Conservation (phyloP, 2,888 invertebrate species). For the Alentia gelatinosa region DNA sequence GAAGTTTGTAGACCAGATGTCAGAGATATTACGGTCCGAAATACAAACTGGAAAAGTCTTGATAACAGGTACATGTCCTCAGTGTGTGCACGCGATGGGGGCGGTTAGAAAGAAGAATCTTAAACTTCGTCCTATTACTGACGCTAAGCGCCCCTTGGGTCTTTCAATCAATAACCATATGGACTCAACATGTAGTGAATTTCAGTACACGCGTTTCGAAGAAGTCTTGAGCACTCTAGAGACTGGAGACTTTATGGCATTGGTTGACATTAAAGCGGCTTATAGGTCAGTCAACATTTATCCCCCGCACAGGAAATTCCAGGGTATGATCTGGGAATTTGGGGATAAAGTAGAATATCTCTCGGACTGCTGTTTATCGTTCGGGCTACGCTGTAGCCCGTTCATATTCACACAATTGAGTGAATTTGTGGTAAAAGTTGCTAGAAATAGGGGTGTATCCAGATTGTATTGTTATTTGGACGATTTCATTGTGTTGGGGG, state of each 20-base stretch:
- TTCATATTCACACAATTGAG: neutral
- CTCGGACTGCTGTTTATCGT: neutral
- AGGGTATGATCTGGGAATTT: neutral
- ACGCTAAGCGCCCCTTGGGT: neutral
- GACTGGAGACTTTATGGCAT: neutral
- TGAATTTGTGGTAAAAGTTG: too few species aligned
- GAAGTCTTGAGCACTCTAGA: neutral
- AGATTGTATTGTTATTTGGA: neutral
- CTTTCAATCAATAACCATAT: neutral
- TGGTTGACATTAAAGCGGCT: neutral
- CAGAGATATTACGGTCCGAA: neutral
- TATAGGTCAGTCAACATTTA: neutral
- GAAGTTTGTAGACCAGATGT: neutral
- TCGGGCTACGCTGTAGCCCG: neutral
- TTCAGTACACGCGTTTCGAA: neutral
- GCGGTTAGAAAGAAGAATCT: neutral
- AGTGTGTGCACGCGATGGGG: neutral
- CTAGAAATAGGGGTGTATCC: neutral
- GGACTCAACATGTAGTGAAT: neutral
- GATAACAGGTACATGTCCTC: neutral
- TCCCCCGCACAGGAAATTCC: neutral
- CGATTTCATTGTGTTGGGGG: neutral
- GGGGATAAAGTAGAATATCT: neutral
- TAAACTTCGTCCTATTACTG: neutral
- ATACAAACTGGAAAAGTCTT: neutral